These are phyloP conservation scores for Platycercus adscitus DNA, from an alignment of 2,113 vertebrate genomes.

Conservation along the genomic window DNA sequence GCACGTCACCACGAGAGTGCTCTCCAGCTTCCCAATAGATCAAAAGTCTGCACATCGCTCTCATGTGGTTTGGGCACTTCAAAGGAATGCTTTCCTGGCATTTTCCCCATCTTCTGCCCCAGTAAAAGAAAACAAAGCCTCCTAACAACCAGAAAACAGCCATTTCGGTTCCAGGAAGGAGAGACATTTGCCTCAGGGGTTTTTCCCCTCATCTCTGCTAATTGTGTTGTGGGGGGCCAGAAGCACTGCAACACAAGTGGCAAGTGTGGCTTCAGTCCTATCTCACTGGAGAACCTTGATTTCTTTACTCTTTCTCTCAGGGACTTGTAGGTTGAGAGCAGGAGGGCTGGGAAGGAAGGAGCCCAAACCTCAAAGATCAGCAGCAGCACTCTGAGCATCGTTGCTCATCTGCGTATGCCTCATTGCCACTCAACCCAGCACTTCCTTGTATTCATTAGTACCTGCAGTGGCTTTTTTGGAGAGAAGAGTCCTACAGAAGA, in stretches of 20 bases:
- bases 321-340: not conserved
- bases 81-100: not conserved
- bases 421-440: rapidly evolving
- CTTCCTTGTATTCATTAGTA: not conserved
- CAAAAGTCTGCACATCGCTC: rapidly evolving
- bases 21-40: not conserved
- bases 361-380: not conserved
- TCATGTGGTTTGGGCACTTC: not conserved
- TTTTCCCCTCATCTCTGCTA: not conserved
- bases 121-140: not conserved
- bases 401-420: rapidly evolving
- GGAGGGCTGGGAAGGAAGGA: not conserved
- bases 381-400: rapidly evolving
- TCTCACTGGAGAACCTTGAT: not conserved
- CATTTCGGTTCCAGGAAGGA: not conserved
- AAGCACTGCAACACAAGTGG: not conserved
- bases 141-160: not conserved
- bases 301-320: not conserved
- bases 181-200: not conserved
- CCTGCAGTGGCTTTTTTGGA: not conserved
- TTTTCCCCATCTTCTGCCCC: not conserved
- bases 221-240: not conserved
- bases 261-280: not conserved
- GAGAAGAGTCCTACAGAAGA: not conserved
- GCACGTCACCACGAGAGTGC: not conserved